Evolutionary conservation across 2,888 invertebrate genomes (phyloP), one percentile per base, ranked within the genome.

Genomic region (Acleris holmiana): DNA sequence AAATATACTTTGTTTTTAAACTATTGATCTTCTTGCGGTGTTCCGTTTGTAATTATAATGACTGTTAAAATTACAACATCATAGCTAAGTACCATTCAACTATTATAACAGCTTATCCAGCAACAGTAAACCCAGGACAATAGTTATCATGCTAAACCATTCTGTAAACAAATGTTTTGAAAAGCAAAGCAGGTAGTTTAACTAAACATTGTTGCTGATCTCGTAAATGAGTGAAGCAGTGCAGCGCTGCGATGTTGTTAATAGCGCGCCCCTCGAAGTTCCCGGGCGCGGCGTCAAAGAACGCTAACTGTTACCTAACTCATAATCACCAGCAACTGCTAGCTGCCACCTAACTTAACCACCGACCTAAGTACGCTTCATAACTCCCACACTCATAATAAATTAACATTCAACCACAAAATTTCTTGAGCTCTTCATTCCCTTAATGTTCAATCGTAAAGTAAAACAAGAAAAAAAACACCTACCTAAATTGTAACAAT

Each of bases 311-410:
- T 80, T 78, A 79, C 76, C 80, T 80, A 82, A 83, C 80, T 81
- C 80, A 76, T 86, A 88, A 88, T 88, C 88, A 87, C 77, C 78
- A 77, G 76, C 74, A 69, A 76, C 79, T 75, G 71, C 77, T 76
- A 78, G 75, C 74, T 74, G 71, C 71, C 67, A 40, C 70, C 72
- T 74, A 67, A 65, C 73, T 67, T 70, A 73, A 73, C 76, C 71
- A 66, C 68, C 72, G 72, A 68, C 64, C 71, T 72, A 73, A 76
- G 71, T 72, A 75, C 69, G 56, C 48, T 50, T 54, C 21, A 29
- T 44, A 49, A 64, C 47, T 48, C 44, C 44, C 29, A 10, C 50
- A 18, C 25, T 46, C 41, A 61, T 41, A 44, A 55, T 46, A 23
- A 35, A 60, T 65, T 65, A 60, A 73, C 66, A 70, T 70, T 66